A percentile compares a stretch with the other conserved stretches of the same genome.
phyloP scores from a whole-genome alignment of 1,140 invertebrate species.

The Saccostrea glomerata region DNA sequence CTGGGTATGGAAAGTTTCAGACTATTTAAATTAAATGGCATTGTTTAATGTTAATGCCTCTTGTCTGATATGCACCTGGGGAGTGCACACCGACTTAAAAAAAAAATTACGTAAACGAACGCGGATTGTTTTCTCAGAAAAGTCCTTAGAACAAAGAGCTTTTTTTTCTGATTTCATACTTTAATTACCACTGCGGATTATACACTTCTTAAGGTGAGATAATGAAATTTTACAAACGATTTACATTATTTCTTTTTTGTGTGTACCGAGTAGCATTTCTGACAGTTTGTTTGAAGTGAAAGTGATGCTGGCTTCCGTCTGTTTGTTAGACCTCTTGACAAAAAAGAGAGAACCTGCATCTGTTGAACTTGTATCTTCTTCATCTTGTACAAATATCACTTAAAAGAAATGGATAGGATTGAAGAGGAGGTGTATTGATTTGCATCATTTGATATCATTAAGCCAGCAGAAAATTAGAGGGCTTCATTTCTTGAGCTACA shows the following conservation, averaged over 20 bases:
- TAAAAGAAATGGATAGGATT: neutral
- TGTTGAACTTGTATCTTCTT: neutral
- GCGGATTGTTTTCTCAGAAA: neutral
- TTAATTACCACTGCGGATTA: neutral
- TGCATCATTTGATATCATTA: neutral
- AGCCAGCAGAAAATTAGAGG: no score
- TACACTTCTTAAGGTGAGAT: neutral
- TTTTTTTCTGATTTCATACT: no score
- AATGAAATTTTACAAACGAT: neutral
- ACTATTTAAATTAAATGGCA: neutral
- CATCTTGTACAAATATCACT: neutral
- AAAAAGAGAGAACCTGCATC: neutral
- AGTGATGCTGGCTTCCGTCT: neutral
- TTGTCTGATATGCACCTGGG: neutral
- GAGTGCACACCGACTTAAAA: neutral
- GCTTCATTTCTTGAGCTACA: no score
- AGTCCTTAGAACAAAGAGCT: neutral
- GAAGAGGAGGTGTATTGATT: neutral
- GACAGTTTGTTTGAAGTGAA: neutral
- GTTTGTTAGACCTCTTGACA: neutral
- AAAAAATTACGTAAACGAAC: neutral
- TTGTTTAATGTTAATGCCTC: neutral
- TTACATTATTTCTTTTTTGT: neutral
- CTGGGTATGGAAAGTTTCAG: neutral
- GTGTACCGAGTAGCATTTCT: neutral